Conservation (phyloP, 2,888 invertebrate genomes). For the Perizoma affinitatum region DNA sequence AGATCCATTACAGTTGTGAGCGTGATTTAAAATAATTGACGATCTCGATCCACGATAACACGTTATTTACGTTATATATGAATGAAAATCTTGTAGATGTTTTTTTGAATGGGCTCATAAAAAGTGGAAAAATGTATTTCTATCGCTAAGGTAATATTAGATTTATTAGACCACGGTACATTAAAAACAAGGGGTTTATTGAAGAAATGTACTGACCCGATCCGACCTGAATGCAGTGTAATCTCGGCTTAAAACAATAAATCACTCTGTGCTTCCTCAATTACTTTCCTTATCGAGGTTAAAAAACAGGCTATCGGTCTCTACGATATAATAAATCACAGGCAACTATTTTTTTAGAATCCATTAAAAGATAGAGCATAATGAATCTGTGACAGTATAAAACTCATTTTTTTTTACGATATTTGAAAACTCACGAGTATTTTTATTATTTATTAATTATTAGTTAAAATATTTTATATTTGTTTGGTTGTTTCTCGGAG, state of each 20-base stretch:
- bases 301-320: conserved; percentile 53
- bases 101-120: too few relatives aligned
- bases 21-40: too few relatives aligned
- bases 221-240: conserved; percentile 27
- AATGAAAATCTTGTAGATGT: too few relatives aligned
- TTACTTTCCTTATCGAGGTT: conserved; percentile 71
- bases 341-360: conserved; percentile 54
- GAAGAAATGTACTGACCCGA: conserved; percentile 53
- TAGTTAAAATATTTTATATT: too few relatives aligned
- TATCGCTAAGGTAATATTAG: not conserved
- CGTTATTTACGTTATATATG: too few relatives aligned
- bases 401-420: too few relatives aligned
- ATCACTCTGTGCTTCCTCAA: conserved; percentile 58
- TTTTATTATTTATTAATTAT: too few relatives aligned
- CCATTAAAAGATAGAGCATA: conserved; percentile 61
- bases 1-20: too few relatives aligned
- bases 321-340: conserved; percentile 69
- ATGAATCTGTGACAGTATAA: conserved; percentile 54
- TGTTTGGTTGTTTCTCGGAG: too few relatives aligned
- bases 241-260: conserved; percentile 50
- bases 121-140: too few relatives aligned
- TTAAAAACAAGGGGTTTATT: conserved; percentile 43
- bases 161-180: conserved; percentile 9
- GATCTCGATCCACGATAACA: too few relatives aligned
- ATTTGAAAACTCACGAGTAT: too few relatives aligned